A percentile compares a stretch with the other conserved stretches of the same genome.
These are phyloP conservation scores for Drosophila pseudoananassae DNA, from an alignment of 1,140 invertebrate genomes.

Conservation along the genomic window DNA sequence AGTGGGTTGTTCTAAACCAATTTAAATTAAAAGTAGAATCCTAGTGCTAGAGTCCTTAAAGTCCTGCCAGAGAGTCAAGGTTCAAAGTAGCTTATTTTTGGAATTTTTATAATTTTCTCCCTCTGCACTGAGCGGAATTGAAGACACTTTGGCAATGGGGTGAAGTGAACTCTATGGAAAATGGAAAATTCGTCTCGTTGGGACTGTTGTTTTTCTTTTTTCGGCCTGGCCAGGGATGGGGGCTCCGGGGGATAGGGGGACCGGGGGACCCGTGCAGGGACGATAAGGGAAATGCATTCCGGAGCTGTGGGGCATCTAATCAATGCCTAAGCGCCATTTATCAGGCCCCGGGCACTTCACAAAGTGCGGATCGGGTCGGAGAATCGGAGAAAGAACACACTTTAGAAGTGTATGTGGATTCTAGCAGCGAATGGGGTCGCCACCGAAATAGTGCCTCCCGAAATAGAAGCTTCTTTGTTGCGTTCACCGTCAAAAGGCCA, in stretches of 20 bases:
- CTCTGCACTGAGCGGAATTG: conserved; percentile 37
- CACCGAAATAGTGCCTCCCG: conserved; percentile 53
- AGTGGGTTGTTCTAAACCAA: neutral
- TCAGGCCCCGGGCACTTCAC: conserved; percentile 48
- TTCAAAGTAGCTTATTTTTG: no score
- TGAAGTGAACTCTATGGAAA: conserved; percentile 46
- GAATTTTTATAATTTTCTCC: conserved; percentile 1
- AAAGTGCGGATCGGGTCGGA: conserved; percentile 4
- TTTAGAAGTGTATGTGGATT: no score
- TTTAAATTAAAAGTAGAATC: no score
- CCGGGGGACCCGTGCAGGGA: no score
- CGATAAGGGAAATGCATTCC: conserved; percentile 55
- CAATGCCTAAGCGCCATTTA: conserved; percentile 61
- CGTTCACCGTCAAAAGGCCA: conserved; percentile 36
- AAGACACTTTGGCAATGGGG: conserved; percentile 53
- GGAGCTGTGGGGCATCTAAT: conserved; percentile 50
- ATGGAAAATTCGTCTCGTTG: conserved; percentile 59
- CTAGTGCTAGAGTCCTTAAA: no score
- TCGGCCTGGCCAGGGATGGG: conserved; percentile 1
- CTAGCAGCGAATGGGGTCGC: conserved; percentile 28
- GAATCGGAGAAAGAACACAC: conserved; percentile 9
- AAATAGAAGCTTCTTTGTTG: conserved; percentile 49
- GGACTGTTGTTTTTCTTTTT: conserved; percentile 53
- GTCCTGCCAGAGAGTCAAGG: no score
- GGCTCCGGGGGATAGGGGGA: conserved; percentile 2